Percentiles rank a stretch among this genome's conserved stretches.
These are phyloP conservation scores for Seriola rivoliana DNA, from an alignment of 2,113 vertebrate genomes.

Conservation along the genomic window DNA sequence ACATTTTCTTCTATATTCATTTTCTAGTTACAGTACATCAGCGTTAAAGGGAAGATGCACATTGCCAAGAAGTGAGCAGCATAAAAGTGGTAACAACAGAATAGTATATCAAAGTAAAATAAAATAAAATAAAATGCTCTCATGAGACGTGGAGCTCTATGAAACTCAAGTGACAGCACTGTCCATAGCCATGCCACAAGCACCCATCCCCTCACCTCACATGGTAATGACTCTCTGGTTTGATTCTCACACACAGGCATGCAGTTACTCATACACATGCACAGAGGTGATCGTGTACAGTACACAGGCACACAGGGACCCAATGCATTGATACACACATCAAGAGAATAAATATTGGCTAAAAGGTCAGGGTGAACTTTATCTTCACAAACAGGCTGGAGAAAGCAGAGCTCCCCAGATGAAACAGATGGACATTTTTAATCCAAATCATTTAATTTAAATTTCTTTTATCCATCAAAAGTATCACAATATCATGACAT, in stretches of 20 bases:
- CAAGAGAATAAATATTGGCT: conserved; percentile 82
- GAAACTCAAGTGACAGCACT: conserved; percentile 5
- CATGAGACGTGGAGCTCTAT: conserved; percentile 40
- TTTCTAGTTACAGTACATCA: conserved; percentile 73
- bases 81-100: background rate
- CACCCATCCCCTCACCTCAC: conserved; percentile 12
- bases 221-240: conserved; percentile 32
- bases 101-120: conserved; percentile 4
- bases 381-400: conserved; percentile 82
- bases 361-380: conserved; percentile 84
- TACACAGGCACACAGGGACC: conserved; percentile 59
- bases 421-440: conserved; percentile 71
- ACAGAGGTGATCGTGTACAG: conserved; percentile 54
- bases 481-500: conserved; percentile 48
- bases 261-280: conserved; percentile 49
- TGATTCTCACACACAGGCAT: conserved; percentile 42
- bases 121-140: conserved; percentile 52
- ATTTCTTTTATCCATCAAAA: conserved; percentile 40
- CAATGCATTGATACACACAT: conserved; percentile 74
- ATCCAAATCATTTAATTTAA: conserved; percentile 65
- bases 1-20: conserved; percentile 75
- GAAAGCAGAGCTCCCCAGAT: conserved; percentile 77
- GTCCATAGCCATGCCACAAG: background rate
- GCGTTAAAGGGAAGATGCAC: conserved; percentile 71
- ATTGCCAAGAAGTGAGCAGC: background rate